Base-by-base conservation (phyloP, 2,888 invertebrate species). In the Strigamia transsilvanica region DNA sequence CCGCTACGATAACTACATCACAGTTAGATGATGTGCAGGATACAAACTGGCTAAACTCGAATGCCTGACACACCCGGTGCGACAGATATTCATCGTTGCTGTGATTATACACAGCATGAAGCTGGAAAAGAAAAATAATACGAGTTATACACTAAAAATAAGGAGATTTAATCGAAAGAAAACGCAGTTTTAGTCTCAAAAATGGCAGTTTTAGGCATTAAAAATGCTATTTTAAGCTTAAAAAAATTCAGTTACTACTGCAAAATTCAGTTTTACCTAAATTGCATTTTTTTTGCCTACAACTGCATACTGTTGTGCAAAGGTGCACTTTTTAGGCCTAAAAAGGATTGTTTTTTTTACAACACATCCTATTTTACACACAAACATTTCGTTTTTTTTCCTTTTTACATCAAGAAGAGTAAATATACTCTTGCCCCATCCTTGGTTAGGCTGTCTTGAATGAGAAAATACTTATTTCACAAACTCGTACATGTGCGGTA, bases 1-100 rank as follows among this genome's bases (percentile, higher is more conserved):
- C 99, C 27, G 94, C 96, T 82, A 98, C 89, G 85, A 99, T 92
- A 81, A 93, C 92, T 32, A 96, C 89, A 88, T 98, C 96, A 0
- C 93, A 93, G 82, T 91, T 90, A 13, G 91, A 90, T 77, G 93
- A 92, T 0, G 97, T 98, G 86, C 95, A 91, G 86, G 93, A 93
- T 82, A 99, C 93, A 88, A 99, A 97, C 90, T 98, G 96, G 83
- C 96, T 95, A 82, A 97, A 94, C 86, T 99, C 96, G 87, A 95
- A 96, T 0, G 98, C 96, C 90, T 99, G 99, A 81, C 95, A 90
- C 9, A 97, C 92, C 85, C 99, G 91, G 88, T 99, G 99, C 61
- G 97, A 94, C 85, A 93, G 90, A 88, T 99, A 99, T 83, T 90
- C 89, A 87, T 98, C 98, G 86, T 92, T 91, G 83, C 92, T 91